Evolutionary conservation across 2,113 vertebrate genomes (phyloP), one percentile per base, ranked within the genome.

Genomic region (Pseudonaja textilis): DNA sequence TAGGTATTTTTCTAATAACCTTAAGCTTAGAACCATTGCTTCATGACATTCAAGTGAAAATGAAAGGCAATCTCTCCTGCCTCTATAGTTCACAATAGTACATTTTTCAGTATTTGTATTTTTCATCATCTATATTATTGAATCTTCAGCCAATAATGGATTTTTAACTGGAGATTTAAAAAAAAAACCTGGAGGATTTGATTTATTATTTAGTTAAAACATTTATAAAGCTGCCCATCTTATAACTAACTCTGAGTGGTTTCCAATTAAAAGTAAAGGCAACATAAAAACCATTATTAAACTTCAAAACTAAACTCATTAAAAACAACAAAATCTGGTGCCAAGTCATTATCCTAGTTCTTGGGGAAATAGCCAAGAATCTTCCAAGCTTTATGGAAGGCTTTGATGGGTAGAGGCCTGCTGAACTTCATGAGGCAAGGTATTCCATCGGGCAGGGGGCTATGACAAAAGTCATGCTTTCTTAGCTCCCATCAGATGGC

Each of bases 1-100:
- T 34, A 85, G 54, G 3, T 92, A 45, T 93, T 56, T 88, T n/a
- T 94, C 81, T n/a, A 57, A 54, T 16, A 64, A 93, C 74, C 64
- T 57, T 54, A 3, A 92, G 64, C 55, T 87, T n/a, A 92, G 34
- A 93, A 1, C 4, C 45, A 92, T 91, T 86, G 50, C n/a, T 87
- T 0, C 4, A 55, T 61, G 10, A 23, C n/a, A 89, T 34, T 88
- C 93, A 57, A 5, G 3, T 1, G 90, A 90, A 95, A 94, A 81
- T 39, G 16, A 9, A 94, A 0, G 0, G 64, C 55, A 11, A 50
- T 39, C 8, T 91, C 26, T 91, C 23, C 47, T 95, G 91, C 81
- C 45, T 20, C 56, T 74, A 61, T 39, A 92, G 85, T 87, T 74
- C 93, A 34, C 25, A 57, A 93, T n/a, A 59, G 52, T 89, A 90